These are phyloP conservation scores for Lucilia cuprina DNA, from an alignment of 1,140 invertebrate species.

Conservation along the genomic window DNA sequence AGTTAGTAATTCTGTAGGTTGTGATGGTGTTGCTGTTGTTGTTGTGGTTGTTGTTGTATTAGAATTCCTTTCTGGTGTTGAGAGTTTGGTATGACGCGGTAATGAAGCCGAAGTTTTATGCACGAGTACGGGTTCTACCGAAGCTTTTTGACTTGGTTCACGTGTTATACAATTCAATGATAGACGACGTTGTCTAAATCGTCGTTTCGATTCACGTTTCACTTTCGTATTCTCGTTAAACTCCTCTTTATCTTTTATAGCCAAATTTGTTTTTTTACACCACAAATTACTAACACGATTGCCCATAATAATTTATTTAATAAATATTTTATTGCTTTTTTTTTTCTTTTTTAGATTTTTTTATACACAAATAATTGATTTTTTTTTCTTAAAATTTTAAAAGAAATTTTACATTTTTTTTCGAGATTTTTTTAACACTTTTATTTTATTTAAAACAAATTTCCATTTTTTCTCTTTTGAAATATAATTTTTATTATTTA, in stretches of 20 bases:
- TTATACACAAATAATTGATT: not conserved
- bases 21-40: not conserved
- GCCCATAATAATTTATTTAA: slow-evolving; percentile 47
- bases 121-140: not conserved
- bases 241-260: slow-evolving; percentile 39
- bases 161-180: slow-evolving; percentile 49
- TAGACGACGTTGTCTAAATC: slow-evolving; percentile 45
- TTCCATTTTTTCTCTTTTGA: not conserved
- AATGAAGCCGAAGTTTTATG: not conserved
- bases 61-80: not conserved
- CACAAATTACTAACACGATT: slow-evolving; percentile 60
- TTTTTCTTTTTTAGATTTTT: not conserved
- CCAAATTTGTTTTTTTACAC: slow-evolving; percentile 59
- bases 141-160: slow-evolving; percentile 38
- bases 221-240: slow-evolving; percentile 18
- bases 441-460: not conserved
- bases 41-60: not conserved
- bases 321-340: not conserved
- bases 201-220: slow-evolving; percentile 23
- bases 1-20: not conserved
- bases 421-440: not conserved
- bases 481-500: not conserved
- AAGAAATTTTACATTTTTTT: not conserved
- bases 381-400: not conserved
- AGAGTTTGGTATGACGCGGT: not conserved